A percentile compares a stretch with the other conserved stretches of the same genome.
These are phyloP conservation scores for Frieseomelitta varia DNA, from an alignment of 1,140 invertebrate genomes.

Conservation along the genomic window DNA sequence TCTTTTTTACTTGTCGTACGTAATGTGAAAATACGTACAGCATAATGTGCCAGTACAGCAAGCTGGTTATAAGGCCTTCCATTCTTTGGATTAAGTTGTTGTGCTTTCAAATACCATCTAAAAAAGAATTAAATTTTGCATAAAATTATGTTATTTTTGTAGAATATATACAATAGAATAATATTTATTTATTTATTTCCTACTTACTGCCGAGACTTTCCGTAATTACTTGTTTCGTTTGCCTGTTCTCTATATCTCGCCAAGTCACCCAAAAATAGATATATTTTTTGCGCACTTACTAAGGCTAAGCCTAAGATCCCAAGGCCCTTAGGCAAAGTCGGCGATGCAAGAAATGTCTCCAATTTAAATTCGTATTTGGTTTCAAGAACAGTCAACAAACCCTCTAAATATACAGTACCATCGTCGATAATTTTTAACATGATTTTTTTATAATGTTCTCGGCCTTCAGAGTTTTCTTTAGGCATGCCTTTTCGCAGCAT, in stretches of 20 bases:
- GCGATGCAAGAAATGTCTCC: constrained; percentile 81
- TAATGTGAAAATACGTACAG: constrained; percentile 85
- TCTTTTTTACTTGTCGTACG: neutral
- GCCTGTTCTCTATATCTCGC: constrained; percentile 93
- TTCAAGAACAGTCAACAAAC: constrained; percentile 88
- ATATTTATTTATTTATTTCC: constrained; percentile 7
- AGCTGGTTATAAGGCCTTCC: constrained; percentile 97
- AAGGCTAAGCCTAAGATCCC: constrained; percentile 89
- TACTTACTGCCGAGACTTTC: constrained; percentile 90
- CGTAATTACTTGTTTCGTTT: constrained; percentile 92
- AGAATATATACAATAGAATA: constrained; percentile 15
- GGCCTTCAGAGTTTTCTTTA: constrained; percentile 80
- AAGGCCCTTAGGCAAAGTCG: constrained; percentile 84
- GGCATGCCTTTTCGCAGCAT: constrained; percentile 87
- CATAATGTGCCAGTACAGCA: constrained; percentile 94
- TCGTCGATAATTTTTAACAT: constrained; percentile 90
- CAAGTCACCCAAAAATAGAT: constrained; percentile 95
- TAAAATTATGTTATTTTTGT: constrained; percentile 3
- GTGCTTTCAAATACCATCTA: constrained; percentile 95
- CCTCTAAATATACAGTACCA: constrained; percentile 90
- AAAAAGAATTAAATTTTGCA: constrained; percentile 59
- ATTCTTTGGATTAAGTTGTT: constrained; percentile 96
- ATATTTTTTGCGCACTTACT: constrained; percentile 92
- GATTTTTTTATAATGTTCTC: constrained; percentile 85
- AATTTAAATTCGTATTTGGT: constrained; percentile 89